Evolutionary conservation across 1,140 invertebrate genomes (phyloP), one percentile per base, ranked within the genome.

Genomic region (Drosophila ohnishii): DNA sequence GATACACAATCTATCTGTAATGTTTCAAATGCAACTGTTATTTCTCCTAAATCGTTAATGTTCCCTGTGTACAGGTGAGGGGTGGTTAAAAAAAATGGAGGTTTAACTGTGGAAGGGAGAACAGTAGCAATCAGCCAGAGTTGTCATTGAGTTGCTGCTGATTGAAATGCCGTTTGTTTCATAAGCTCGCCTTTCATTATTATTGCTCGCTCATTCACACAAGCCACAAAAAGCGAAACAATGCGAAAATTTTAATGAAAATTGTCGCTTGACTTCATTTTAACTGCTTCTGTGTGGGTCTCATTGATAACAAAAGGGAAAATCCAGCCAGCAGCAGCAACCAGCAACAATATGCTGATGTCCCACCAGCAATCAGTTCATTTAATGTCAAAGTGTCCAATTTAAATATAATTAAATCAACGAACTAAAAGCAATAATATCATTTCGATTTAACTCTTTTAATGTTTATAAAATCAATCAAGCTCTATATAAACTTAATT

Each of bases 191-290:
- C 70, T 80, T 88, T 58, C 67, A 71, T 71, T 88, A 83, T 89
- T 80, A 72, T 78, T 89, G 86, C 82, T 82, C 87, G 86, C 82
- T 82, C 87, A 87, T 86, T 90, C 87, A 79, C 59, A 72, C 61
- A 82, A 65, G 64, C 73, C 76, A 73, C 70, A 88, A 82, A 87
- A 75, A 75, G 55, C 73, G 73, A 75, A 78, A 87, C 84, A 90
- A 87, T 90, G 77, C 80, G 66, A 76, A 84, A 82, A 83, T 90
- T 90, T 90, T 87, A 90, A 90, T 90, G 87, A 90, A 90, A 87
- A 90, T 90, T 90, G 87, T 82, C 87, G 87, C 87, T 88, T 90
- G 83, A 90, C 75, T 90, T 89, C 65, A 84, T 88, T 84, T 80
- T 73, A 77, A 89, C 78, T 78, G 70, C 77, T 48, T 70, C 67